Conservation (phyloP, 2,797 vertebrate genomes). For the Onychomys torridus region DNA sequence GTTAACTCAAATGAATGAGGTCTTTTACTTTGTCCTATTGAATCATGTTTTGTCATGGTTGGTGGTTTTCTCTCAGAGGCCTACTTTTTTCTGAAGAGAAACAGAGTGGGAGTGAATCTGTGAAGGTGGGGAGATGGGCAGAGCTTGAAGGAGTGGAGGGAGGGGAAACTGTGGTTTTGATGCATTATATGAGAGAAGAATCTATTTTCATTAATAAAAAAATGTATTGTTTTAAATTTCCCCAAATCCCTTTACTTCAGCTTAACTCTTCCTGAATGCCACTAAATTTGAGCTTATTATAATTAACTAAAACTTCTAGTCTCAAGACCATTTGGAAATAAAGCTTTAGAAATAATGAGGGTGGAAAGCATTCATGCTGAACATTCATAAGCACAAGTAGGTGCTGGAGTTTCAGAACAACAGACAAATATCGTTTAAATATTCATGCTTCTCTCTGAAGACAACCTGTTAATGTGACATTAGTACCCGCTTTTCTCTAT, state of each 20-base stretch:
- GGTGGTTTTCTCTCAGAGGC: background rate
- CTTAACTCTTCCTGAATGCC: background rate
- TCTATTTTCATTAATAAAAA: background rate
- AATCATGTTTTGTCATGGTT: background rate
- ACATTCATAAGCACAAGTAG: background rate
- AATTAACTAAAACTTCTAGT: slow-evolving; percentile 26
- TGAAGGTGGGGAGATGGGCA: background rate
- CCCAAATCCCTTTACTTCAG: background rate
- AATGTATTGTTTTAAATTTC: background rate
- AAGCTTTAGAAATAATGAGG: background rate
- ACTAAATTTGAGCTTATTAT: background rate
- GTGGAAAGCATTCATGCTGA: background rate
- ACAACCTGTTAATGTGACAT: background rate
- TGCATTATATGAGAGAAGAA: background rate
- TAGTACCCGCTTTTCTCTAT: background rate
- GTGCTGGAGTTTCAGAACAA: background rate
- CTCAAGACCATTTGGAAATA: background rate
- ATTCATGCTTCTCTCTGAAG: background rate
- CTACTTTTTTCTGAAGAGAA: background rate
- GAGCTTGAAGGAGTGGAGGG: too few relatives aligned
- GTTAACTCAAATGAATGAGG: background rate
- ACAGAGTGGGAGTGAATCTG: background rate
- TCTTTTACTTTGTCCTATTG: background rate
- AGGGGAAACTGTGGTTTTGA: background rate
- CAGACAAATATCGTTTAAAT: background rate